These are phyloP conservation scores for Molossus molossus DNA, from an alignment of 2,797 vertebrate genomes.

Conservation along the genomic window DNA sequence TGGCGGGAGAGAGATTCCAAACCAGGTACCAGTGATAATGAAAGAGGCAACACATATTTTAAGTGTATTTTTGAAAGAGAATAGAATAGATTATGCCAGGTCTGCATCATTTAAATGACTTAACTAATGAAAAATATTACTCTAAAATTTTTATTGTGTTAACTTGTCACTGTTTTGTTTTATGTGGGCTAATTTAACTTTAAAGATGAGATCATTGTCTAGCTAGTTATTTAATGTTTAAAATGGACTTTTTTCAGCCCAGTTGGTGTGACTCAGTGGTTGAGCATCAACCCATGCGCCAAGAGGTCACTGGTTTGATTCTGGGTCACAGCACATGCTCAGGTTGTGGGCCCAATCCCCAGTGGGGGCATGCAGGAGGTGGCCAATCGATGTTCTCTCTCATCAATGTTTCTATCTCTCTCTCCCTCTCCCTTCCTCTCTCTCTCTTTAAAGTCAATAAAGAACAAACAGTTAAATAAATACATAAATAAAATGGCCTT, in stretches of 20 bases:
- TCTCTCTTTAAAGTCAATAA: no score
- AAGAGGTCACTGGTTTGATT: no score
- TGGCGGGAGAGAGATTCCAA: not conserved
- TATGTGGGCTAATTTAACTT: not conserved
- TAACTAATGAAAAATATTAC: not conserved
- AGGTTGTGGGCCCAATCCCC: no score
- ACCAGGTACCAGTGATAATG: not conserved
- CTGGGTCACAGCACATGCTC: no score
- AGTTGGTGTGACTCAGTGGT: no score
- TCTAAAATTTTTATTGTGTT: not conserved
- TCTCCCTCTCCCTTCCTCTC: no score
- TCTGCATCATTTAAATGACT: not conserved
- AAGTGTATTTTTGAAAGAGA: not conserved
- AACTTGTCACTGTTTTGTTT: not conserved
- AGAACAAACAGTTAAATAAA: no score
- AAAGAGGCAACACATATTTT: not conserved
- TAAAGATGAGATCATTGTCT: not conserved
- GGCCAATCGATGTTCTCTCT: no score
- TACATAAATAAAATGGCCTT: not conserved
- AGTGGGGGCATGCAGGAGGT: no score
- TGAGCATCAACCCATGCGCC: no score
- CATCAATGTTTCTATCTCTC: no score
- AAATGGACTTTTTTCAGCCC: not conserved
- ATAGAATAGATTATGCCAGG: not conserved
- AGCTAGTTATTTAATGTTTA: conserved; percentile 13